Conservation (phyloP, 1,140 invertebrate species). For the Antheraea mylitta region DNA sequence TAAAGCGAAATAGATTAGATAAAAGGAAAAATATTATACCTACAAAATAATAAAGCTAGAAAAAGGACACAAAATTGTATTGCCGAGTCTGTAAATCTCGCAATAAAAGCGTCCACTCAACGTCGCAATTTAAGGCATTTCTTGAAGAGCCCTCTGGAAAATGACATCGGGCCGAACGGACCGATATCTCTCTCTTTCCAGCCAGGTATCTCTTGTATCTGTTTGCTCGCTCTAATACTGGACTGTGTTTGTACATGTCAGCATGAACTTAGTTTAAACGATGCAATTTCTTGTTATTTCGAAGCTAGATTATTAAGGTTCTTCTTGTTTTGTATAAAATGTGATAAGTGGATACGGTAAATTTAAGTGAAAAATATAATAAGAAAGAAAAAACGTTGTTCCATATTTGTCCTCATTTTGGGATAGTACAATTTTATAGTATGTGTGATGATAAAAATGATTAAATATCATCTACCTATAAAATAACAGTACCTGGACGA, state of each 20-base stretch:
- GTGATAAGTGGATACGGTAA: slow-evolving; percentile 1
- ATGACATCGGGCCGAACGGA: slow-evolving; percentile 17
- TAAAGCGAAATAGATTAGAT: neutral
- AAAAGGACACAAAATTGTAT: slow-evolving; percentile 25
- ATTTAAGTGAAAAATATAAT: neutral
- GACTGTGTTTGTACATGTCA: slow-evolving; percentile 23
- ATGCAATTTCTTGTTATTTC: slow-evolving; percentile 35
- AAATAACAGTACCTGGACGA: too few relatives aligned
- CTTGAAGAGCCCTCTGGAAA: slow-evolving; percentile 22
- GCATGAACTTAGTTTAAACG: slow-evolving; percentile 29
- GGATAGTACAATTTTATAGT: too few relatives aligned
- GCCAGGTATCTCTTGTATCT: slow-evolving; percentile 16
- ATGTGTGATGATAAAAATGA: too few relatives aligned
- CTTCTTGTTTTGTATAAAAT: slow-evolving; percentile 10
- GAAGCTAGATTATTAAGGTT: slow-evolving; percentile 28
- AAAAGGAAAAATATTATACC: slow-evolving; percentile 6
- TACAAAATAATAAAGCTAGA: slow-evolving; percentile 19
- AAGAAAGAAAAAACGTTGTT: neutral
- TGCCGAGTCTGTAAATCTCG: slow-evolving; percentile 31
- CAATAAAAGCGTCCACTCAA: slow-evolving; percentile 36
- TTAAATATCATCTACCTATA: too few relatives aligned
- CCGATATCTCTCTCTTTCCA: slow-evolving; percentile 25
- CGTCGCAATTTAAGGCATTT: slow-evolving; percentile 28
- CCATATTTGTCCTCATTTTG: too few relatives aligned
- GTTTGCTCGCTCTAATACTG: slow-evolving; percentile 20